Evolutionary conservation across 2,113 vertebrate genomes (phyloP).

Genomic region (Panthera tigris): DNA sequence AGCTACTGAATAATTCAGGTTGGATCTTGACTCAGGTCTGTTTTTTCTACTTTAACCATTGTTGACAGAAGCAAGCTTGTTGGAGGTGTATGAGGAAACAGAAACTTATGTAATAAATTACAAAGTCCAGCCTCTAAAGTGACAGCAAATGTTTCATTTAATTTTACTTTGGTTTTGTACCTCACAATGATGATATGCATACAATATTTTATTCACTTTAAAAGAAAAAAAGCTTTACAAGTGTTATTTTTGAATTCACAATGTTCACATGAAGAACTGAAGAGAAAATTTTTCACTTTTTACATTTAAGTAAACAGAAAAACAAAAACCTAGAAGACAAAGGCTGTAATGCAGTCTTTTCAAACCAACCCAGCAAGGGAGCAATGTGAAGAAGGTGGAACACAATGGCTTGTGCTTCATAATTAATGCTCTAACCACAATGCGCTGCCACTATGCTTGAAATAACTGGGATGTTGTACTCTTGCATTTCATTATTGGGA

Average conservation of each 20-base stretch:
- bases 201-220: neutral
- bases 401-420: neutral
- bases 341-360: neutral
- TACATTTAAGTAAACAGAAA: conserved; percentile 1
- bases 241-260: conserved; percentile 39
- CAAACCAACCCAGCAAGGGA: neutral
- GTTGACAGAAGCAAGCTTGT: neutral
- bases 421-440: neutral
- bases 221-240: neutral
- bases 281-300: conserved; percentile 12
- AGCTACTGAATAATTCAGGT: neutral
- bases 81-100: neutral
- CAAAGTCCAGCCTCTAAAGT: neutral
- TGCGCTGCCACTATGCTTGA: neutral
- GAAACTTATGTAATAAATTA: neutral
- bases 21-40: neutral
- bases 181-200: neutral
- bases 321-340: neutral
- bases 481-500: neutral
- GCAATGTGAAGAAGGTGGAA: neutral
- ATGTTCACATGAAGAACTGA: neutral
- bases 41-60: neutral
- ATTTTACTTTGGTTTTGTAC: conserved; percentile 21
- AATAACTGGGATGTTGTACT: neutral
- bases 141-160: neutral